Conservation (phyloP, 2,888 invertebrate species). For the Tribolium freemani region DNA sequence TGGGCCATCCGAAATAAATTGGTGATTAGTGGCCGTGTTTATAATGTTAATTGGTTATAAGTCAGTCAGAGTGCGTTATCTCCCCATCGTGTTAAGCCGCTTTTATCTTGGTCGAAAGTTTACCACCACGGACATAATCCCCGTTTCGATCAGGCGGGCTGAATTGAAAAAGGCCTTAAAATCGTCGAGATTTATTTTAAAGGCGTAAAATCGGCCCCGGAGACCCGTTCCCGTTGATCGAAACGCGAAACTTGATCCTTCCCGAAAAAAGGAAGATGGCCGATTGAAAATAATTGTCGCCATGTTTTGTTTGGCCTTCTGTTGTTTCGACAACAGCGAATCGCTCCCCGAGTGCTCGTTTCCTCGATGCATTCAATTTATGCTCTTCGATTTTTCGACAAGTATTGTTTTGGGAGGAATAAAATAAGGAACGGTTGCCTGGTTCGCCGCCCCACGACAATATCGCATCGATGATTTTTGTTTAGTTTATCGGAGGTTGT, state of each 20-base stretch:
- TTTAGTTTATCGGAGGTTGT: constrained; percentile 62
- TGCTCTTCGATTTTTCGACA: constrained; percentile 55
- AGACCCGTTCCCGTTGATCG: constrained; percentile 61
- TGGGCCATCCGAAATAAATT: constrained; percentile 52
- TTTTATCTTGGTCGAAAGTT: constrained; percentile 11
- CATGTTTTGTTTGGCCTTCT: constrained; percentile 62
- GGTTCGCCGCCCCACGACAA: constrained; percentile 50
- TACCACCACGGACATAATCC: constrained; percentile 16
- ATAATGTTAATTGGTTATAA: constrained; percentile 53
- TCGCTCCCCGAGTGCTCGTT: constrained; percentile 67
- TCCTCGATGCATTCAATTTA: constrained; percentile 66
- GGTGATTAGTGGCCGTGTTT: constrained; percentile 48
- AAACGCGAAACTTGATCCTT: constrained; percentile 58
- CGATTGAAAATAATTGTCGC: constrained; percentile 69
- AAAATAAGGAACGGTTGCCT: constrained; percentile 47
- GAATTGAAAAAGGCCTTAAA: constrained; percentile 63
- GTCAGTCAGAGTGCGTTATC: constrained; percentile 40
- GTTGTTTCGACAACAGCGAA: constrained; percentile 60
- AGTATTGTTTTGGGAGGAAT: constrained; percentile 48
- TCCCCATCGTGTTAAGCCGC: not conserved
- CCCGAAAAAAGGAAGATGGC: constrained; percentile 57
- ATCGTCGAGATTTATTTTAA: constrained; percentile 63
- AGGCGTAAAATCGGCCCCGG: constrained; percentile 61
- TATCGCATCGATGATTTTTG: constrained; percentile 58
- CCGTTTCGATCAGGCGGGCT: constrained; percentile 12